These are phyloP conservation scores for Chauna torquata DNA, from an alignment of 2,113 vertebrate species.

Conservation along the genomic window DNA sequence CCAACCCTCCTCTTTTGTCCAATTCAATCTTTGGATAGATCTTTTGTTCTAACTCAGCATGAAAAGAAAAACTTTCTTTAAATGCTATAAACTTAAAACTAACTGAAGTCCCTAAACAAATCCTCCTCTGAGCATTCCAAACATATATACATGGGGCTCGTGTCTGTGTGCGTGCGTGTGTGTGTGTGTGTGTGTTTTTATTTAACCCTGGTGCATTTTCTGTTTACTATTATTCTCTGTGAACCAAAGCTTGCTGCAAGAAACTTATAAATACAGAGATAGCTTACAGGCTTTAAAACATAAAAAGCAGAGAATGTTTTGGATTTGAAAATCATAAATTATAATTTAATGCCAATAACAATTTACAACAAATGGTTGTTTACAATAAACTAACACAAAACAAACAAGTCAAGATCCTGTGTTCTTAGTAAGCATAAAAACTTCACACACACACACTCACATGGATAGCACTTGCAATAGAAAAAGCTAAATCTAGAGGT, in stretches of 20 bases:
- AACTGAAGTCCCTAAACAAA: slow-evolving; percentile 82
- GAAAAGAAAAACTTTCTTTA: slow-evolving; percentile 85
- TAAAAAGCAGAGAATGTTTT: slow-evolving; percentile 89
- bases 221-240: slow-evolving; percentile 70
- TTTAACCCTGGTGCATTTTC: slow-evolving; percentile 71
- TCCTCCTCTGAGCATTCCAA: slow-evolving; percentile 75
- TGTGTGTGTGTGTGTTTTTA: slow-evolving; percentile 60
- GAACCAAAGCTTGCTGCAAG: slow-evolving; percentile 67
- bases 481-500: slow-evolving; percentile 93
- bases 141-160: slow-evolving; percentile 65
- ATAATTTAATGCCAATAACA: slow-evolving; percentile 99
- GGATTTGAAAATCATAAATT: slow-evolving; percentile 99
- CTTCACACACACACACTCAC: slow-evolving; percentile 96
- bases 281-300: slow-evolving; percentile 66
- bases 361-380: slow-evolving; percentile 99
- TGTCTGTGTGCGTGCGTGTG: neutral
- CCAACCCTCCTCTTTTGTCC: slow-evolving; percentile 81
- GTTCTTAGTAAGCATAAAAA: slow-evolving; percentile 91
- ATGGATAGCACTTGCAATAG: slow-evolving; percentile 96
- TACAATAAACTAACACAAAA: slow-evolving; percentile 99
- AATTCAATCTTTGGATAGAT: slow-evolving; percentile 75
- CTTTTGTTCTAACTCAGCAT: slow-evolving; percentile 87
- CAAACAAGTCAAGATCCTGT: slow-evolving; percentile 91
- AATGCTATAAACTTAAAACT: slow-evolving; percentile 82
- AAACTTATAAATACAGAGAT: slow-evolving; percentile 68